Evolutionary conservation across 2,888 invertebrate genomes (phyloP).

Genomic region (Himalopsyche japonica): DNA sequence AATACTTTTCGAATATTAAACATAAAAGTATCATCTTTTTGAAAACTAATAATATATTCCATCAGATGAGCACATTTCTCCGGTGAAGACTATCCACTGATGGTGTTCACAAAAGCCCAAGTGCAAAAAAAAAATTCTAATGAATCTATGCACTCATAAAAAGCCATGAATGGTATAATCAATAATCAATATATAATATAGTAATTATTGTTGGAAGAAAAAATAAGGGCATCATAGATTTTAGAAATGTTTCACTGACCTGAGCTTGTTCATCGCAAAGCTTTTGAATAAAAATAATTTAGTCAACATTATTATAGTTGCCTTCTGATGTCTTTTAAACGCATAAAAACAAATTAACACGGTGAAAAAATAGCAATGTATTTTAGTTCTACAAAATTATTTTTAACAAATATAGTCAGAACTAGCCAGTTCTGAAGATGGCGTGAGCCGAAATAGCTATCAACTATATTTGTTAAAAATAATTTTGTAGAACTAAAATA

Average conservation of each 20-base stretch:
- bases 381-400: no score
- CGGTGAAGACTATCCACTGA: not conserved
- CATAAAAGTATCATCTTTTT: not conserved
- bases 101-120: not conserved
- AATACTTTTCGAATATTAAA: not conserved
- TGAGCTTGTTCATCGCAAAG: slow-evolving; percentile 57
- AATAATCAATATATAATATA: not conserved
- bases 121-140: not conserved
- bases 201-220: not conserved
- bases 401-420: no score
- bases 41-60: not conserved
- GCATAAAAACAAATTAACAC: not conserved
- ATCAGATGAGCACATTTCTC: not conserved
- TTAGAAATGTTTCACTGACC: slow-evolving; percentile 47
- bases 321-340: not conserved
- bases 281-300: slow-evolving; percentile 44
- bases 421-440: no score
- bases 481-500: no score
- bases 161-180: not conserved
- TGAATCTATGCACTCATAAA: not conserved
- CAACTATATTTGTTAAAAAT: no score
- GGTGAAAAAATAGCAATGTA: no score
- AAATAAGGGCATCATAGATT: not conserved
- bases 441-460: no score
- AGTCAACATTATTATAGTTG: slow-evolving; percentile 22